These are phyloP conservation scores for Chymomyza amoena DNA, from an alignment of 2,888 invertebrate species.

Conservation along the genomic window DNA sequence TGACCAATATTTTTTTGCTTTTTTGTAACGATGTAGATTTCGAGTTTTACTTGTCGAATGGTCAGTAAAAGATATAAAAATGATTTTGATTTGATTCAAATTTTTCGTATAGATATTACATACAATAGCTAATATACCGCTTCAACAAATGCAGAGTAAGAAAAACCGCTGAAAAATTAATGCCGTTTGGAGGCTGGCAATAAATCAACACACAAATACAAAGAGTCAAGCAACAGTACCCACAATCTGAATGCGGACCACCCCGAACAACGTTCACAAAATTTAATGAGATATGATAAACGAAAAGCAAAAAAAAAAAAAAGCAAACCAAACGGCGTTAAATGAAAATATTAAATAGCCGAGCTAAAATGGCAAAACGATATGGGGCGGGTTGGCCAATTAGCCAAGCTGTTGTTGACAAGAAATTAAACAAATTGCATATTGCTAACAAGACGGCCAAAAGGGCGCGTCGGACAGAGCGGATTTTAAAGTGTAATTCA, in stretches of 20 bases:
- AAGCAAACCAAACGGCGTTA: conserved; percentile 48
- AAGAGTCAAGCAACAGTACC: neutral
- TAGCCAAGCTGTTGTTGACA: conserved; percentile 54
- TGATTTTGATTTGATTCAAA: too few relatives aligned
- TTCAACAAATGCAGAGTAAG: conserved; percentile 1
- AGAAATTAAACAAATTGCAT: conserved; percentile 63
- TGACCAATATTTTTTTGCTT: too few relatives aligned
- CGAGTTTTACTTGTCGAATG: too few relatives aligned
- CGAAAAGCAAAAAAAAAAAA: too few relatives aligned
- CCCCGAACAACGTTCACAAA: conserved; percentile 24
- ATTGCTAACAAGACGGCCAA: conserved; percentile 17
- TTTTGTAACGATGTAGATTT: too few relatives aligned
- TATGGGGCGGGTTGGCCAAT: conserved; percentile 30
- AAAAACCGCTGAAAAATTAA: conserved; percentile 65
- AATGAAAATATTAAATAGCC: conserved; percentile 58
- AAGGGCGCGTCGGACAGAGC: neutral
- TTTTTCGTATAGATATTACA: too few relatives aligned
- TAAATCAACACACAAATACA: conserved; percentile 62
- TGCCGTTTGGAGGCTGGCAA: conserved; percentile 61
- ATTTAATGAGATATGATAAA: conserved; percentile 61
- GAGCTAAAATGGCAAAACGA: conserved; percentile 47
- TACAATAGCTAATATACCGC: neutral
- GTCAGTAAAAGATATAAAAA: too few relatives aligned
- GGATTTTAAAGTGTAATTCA: conserved; percentile 51
- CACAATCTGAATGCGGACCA: neutral